These are phyloP conservation scores for Magallana ariakensis DNA, from an alignment of 1,140 invertebrate genomes.

Conservation along the genomic window DNA sequence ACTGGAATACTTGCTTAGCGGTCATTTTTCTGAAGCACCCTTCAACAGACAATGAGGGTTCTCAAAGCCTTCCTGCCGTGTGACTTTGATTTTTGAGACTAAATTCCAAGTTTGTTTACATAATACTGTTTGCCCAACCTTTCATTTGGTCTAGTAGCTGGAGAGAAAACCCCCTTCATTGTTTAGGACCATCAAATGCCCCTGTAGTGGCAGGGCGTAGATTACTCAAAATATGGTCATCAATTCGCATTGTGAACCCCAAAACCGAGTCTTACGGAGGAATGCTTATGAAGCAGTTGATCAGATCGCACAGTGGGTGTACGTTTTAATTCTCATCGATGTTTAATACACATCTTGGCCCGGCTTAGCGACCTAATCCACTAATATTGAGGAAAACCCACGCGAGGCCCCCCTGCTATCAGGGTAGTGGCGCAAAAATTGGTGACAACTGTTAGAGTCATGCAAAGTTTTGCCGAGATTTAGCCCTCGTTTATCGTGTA, in stretches of 20 bases:
- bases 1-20: background rate
- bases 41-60: background rate
- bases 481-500: background rate
- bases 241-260: background rate
- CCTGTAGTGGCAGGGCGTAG: background rate
- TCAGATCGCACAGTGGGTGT: constrained; percentile 9
- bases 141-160: constrained; percentile 14
- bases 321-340: constrained; percentile 21
- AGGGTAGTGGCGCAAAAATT: constrained; percentile 11
- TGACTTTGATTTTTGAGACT: constrained; percentile 27
- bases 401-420: background rate
- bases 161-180: background rate
- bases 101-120: constrained; percentile 5
- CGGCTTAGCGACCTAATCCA: background rate
- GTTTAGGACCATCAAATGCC: background rate
- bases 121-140: background rate
- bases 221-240: background rate
- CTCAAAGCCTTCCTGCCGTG: background rate
- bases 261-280: background rate
- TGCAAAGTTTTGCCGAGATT: background rate
- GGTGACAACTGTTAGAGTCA: background rate
- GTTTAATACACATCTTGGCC: background rate
- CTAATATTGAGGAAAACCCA: constrained; percentile 18
- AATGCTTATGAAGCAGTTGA: constrained; percentile 23
- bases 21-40: background rate